Evolutionary conservation across 2,888 invertebrate genomes (phyloP).

Genomic region (Galerucella pusilla): DNA sequence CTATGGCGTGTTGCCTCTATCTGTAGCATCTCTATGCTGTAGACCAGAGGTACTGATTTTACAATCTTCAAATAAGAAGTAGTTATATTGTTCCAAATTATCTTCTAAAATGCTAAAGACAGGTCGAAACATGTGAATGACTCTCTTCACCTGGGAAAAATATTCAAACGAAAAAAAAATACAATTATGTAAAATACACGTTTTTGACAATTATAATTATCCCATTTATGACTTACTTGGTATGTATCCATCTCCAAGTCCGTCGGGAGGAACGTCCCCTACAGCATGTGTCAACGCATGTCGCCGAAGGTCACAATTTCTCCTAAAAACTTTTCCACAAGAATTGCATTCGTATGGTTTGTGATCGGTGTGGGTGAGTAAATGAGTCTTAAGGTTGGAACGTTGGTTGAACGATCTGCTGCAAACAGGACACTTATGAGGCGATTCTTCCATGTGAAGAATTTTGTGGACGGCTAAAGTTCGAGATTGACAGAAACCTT

Average conservation of each 20-base stretch:
- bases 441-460: slow-evolving; percentile 92
- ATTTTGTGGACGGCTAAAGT: slow-evolving; percentile 97
- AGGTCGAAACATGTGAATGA: too few relatives aligned
- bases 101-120: too few relatives aligned
- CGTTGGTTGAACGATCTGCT: slow-evolving; percentile 92
- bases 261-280: slow-evolving; percentile 84
- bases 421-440: slow-evolving; percentile 93
- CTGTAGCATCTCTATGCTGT: too few relatives aligned
- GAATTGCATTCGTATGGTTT: slow-evolving; percentile 60
- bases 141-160: too few relatives aligned
- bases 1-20: too few relatives aligned
- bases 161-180: too few relatives aligned
- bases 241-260: slow-evolving; percentile 57
- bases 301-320: slow-evolving; percentile 90
- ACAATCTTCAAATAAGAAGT: too few relatives aligned
- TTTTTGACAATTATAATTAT: too few relatives aligned
- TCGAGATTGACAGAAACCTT: slow-evolving; percentile 97
- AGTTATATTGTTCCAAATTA: too few relatives aligned
- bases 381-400: slow-evolving; percentile 90
- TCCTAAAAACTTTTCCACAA: slow-evolving; percentile 63
- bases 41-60: too few relatives aligned
- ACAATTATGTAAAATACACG: too few relatives aligned
- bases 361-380: slow-evolving; percentile 85
- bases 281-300: slow-evolving; percentile 92
- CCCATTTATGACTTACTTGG: slow-evolving; percentile 58